Evolutionary conservation across 2,113 vertebrate genomes (phyloP).

Genomic region (Gnathonemus echidnorhynchus): DNA sequence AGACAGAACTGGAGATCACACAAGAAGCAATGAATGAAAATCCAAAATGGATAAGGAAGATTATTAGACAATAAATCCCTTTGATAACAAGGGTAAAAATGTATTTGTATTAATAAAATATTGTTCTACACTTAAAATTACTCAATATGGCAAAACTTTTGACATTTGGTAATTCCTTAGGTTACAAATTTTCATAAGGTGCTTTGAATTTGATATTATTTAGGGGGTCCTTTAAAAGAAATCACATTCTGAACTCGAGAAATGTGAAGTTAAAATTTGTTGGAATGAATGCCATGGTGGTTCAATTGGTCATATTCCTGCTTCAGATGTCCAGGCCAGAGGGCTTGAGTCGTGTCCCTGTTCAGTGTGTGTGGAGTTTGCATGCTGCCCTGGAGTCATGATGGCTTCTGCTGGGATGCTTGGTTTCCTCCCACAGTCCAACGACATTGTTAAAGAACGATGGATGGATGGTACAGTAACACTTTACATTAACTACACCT

Average conservation of each 20-base stretch:
- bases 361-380: neutral
- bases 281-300: neutral
- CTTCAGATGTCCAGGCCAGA: neutral
- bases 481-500: neutral
- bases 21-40: neutral
- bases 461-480: neutral
- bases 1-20: neutral
- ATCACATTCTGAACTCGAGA: neutral
- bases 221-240: neutral
- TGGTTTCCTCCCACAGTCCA: neutral
- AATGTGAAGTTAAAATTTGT: neutral
- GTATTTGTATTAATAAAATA: neutral
- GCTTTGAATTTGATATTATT: neutral
- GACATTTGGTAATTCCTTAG: neutral
- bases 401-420: neutral
- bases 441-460: neutral
- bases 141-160: neutral
- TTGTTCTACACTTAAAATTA: neutral
- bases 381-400: neutral
- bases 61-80: neutral
- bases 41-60: neutral
- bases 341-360: neutral
- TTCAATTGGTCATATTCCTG: neutral
- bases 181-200: neutral
- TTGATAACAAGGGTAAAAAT: neutral